These are phyloP conservation scores for Calephelis virginiensis DNA, from an alignment of 1,140 invertebrate species.

Conservation along the genomic window DNA sequence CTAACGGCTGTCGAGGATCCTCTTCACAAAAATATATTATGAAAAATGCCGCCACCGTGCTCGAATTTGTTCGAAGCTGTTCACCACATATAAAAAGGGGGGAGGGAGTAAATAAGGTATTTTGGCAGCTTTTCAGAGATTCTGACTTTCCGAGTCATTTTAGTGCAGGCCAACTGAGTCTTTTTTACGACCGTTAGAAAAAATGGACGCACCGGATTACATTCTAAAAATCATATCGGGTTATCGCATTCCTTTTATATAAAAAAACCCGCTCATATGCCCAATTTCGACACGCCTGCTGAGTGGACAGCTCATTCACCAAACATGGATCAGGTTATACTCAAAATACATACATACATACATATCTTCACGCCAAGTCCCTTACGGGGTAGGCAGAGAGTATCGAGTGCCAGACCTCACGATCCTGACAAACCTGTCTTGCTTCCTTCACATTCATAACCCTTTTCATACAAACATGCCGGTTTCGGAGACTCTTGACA, in stretches of 20 bases:
- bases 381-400: no score
- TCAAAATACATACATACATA: no score
- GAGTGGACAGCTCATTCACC: neutral
- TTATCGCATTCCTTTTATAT: slow-evolving; percentile 22
- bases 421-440: no score
- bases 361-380: no score
- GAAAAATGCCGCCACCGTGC: neutral
- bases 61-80: no score
- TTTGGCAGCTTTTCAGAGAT: neutral
- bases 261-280: neutral
- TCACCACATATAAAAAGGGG: no score
- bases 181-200: slow-evolving; percentile 7
- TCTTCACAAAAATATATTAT: slow-evolving; percentile 4
- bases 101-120: no score
- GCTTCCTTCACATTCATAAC: no score
- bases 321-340: neutral
- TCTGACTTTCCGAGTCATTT: slow-evolving; percentile 21
- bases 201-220: slow-evolving; percentile 15
- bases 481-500: no score
- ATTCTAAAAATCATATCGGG: slow-evolving; percentile 21
- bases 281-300: neutral
- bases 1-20: slow-evolving; percentile 11
- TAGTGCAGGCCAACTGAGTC: slow-evolving; percentile 9
- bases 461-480: no score
- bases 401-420: no score